A percentile compares a stretch with the other conserved stretches of the same genome.
Conservation (phyloP, 2,888 invertebrate species). For the Chrysolina americana region DNA sequence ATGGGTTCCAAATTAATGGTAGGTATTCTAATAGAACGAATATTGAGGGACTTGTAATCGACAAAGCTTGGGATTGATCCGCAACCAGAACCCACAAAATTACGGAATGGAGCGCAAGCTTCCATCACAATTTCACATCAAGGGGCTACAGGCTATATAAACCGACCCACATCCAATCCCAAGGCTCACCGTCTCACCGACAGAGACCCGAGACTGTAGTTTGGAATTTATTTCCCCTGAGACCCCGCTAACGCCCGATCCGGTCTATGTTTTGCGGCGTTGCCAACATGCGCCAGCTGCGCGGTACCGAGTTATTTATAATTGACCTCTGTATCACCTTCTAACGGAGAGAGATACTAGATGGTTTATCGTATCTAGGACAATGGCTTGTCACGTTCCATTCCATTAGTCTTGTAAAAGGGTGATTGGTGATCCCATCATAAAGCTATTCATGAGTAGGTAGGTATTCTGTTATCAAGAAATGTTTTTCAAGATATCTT, state of each 20-base stretch:
- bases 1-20: conserved; percentile 13
- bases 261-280: conserved; percentile 35
- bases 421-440: neutral
- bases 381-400: conserved; percentile 33
- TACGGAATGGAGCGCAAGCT: conserved; percentile 33
- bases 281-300: conserved; percentile 43
- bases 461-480: neutral
- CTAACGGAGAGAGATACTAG: conserved; percentile 37
- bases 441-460: neutral
- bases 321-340: conserved; percentile 48
- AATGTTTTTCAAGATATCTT: neutral
- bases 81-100: conserved; percentile 37
- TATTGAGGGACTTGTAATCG: neutral
- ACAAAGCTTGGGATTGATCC: neutral
- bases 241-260: neutral
- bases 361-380: conserved; percentile 36
- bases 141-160: conserved; percentile 34
- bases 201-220: conserved; percentile 20
- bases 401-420: neutral
- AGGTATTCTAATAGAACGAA: neutral
- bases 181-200: conserved; percentile 22
- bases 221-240: conserved; percentile 29
- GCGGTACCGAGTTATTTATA: conserved; percentile 46
- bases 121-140: conserved; percentile 36
- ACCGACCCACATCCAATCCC: conserved; percentile 26